These are phyloP conservation scores for Anas acuta DNA, from an alignment of 2,797 vertebrate species.

Conservation along the genomic window DNA sequence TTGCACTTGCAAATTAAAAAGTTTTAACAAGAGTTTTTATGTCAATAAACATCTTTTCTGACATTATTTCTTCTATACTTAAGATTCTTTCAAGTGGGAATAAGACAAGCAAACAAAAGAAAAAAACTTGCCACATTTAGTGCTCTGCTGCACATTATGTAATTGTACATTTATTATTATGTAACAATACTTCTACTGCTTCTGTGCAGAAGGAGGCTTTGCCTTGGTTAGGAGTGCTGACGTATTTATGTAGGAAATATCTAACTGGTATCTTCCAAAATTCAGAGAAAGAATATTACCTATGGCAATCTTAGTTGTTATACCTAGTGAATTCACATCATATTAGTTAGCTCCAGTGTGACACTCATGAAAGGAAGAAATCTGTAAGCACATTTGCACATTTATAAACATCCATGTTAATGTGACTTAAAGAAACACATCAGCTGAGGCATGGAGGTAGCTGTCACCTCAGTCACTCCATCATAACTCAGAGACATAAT, in stretches of 20 bases:
- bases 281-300: background rate
- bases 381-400: background rate
- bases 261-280: background rate
- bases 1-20: background rate
- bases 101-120: too few relatives aligned
- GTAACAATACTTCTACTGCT: too few relatives aligned
- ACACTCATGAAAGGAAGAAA: background rate
- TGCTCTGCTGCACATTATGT: background rate
- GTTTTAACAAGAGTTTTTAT: background rate
- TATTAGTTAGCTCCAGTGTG: background rate
- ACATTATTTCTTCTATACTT: background rate
- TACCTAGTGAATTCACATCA: background rate
- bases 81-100: background rate
- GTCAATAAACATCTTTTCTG: background rate
- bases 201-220: background rate
- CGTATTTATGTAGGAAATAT: background rate
- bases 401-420: background rate
- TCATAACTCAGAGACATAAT: background rate
- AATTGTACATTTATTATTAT: too few relatives aligned
- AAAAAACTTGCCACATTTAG: background rate
- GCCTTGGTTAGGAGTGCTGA: background rate
- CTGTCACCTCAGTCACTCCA: background rate
- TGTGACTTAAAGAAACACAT: background rate
- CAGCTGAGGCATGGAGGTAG: background rate
- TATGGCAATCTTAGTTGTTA: background rate